Evolutionary conservation across 2,888 invertebrate species (phyloP).

Genomic region (Psylliodes chrysocephalus): DNA sequence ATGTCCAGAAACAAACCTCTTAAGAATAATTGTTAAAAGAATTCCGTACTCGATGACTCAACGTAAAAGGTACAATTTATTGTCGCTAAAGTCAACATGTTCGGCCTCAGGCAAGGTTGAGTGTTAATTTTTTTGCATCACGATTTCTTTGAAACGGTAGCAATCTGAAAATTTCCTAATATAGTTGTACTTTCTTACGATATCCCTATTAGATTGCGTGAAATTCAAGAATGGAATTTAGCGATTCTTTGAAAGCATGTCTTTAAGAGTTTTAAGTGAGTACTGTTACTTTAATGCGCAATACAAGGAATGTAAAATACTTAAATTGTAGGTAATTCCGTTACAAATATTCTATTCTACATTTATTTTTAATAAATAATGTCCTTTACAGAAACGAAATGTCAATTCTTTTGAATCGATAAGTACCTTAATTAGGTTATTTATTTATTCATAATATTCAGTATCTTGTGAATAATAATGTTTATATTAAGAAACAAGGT

Average conservation of each 20-base stretch:
- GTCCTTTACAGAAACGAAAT: too few species aligned
- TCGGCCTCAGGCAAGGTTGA: constrained; percentile 13
- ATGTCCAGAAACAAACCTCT: not conserved
- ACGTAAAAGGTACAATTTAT: not conserved
- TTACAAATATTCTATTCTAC: too few species aligned
- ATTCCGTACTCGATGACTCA: not conserved
- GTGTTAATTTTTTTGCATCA: not conserved
- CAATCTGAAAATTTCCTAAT: constrained; percentile 2
- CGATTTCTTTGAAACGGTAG: constrained; percentile 17
- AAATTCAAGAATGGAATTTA: constrained; percentile 3
- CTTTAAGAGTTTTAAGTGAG: not conserved
- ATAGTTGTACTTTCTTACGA: not conserved
- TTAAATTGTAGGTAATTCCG: too few species aligned
- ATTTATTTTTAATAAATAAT: too few species aligned
- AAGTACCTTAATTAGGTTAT: too few species aligned
- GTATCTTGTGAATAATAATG: too few species aligned
- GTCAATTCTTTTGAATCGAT: too few species aligned
- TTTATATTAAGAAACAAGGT: too few species aligned
- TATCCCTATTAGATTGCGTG: not conserved
- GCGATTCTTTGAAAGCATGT: not conserved
- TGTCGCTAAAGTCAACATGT: constrained; percentile 4
- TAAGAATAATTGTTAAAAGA: not conserved
- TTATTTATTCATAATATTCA: too few species aligned
- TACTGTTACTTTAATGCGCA: too few species aligned
- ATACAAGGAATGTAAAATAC: too few species aligned